Conservation (phyloP, 2,888 invertebrate species). For the Agriopis leucophaearia region DNA sequence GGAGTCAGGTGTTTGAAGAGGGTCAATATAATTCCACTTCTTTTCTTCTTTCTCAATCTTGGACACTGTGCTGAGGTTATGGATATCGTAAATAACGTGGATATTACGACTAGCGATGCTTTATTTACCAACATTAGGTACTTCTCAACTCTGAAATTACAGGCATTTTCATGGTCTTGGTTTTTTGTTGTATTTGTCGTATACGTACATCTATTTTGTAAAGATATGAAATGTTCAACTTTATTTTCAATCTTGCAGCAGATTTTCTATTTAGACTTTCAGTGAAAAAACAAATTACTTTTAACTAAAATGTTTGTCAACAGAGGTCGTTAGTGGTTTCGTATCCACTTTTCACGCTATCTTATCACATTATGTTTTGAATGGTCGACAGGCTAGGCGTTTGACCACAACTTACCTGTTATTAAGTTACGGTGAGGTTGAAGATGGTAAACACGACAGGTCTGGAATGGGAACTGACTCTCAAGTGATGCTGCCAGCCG, state of each 20-base stretch:
- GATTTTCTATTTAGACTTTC: background rate
- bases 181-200: background rate
- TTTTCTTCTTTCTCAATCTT: conserved; percentile 32
- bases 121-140: background rate
- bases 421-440: too few relatives aligned
- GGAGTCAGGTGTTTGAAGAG: conserved; percentile 28
- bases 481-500: too few relatives aligned
- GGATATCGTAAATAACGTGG: background rate
- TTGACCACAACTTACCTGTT: too few relatives aligned
- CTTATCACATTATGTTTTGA: background rate
- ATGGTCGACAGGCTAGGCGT: too few relatives aligned
- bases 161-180: background rate
- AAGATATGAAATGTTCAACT: too few relatives aligned
- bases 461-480: too few relatives aligned
- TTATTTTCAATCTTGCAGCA: too few relatives aligned
- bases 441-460: too few relatives aligned
- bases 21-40: conserved; percentile 2
- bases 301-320: conserved; percentile 53
- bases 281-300: background rate
- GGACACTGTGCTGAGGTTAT: background rate
- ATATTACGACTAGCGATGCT: background rate
- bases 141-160: background rate
- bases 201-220: background rate
- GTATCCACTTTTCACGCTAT: background rate
- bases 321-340: conserved; percentile 60